A percentile compares a stretch with the other conserved stretches of the same genome.
Conservation (phyloP, 1,140 invertebrate species). For the Lepidostoma basale region DNA sequence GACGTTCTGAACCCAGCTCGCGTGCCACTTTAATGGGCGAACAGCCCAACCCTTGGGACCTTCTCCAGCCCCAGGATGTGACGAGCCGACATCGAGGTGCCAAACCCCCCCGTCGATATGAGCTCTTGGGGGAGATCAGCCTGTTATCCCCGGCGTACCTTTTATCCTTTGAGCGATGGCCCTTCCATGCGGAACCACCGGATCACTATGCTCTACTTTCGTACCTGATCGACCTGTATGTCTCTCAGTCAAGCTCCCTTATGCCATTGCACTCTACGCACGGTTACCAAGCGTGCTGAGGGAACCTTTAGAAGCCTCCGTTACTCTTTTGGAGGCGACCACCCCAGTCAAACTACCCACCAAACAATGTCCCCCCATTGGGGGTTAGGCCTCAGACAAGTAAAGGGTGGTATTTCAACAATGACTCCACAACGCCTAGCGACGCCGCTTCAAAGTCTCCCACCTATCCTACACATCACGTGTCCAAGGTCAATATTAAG, state of each 20-base stretch:
- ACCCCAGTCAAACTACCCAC: not conserved
- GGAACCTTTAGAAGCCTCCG: constrained; percentile 38
- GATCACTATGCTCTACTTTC: not conserved
- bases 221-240: not conserved
- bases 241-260: not conserved
- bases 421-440: constrained; percentile 24
- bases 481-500: constrained; percentile 18
- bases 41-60: constrained; percentile 46
- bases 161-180: not conserved
- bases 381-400: no score
- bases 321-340: constrained; percentile 5
- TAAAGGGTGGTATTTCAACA: constrained; percentile 41
- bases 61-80: constrained; percentile 42
- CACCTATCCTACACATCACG: constrained; percentile 37
- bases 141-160: not conserved
- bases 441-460: constrained; percentile 37
- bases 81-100: no score
- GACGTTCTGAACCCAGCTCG: constrained; percentile 45
- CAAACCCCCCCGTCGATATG: not conserved
- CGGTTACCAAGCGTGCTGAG: no score
- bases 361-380: not conserved
- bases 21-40: constrained; percentile 47
- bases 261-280: no score
- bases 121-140: not conserved
- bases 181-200: not conserved